Base-by-base conservation (phyloP, 2,888 invertebrate genomes). In the Balanococcus diminutus region DNA sequence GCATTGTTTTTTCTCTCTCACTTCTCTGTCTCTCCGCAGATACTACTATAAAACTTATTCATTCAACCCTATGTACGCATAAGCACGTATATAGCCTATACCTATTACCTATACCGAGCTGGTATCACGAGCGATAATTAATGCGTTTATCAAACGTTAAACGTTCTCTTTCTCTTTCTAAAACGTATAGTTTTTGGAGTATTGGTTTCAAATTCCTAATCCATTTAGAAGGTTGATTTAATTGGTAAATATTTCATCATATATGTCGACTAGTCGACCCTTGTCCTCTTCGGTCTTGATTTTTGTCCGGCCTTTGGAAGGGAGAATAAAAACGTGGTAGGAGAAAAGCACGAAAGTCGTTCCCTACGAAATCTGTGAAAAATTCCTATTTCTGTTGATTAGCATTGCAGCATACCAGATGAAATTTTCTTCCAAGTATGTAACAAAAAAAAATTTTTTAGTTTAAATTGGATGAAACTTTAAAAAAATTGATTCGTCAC, bases 131-230 rank as follows among this genome's bases (percentile, higher is more conserved):
- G 72, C 72, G 31, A 72, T 72, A 72, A 72, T 72, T 72, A 72
- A 72, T 72, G 72, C 28, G 25, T 72, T 72, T 72, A 72, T 72
- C 72, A 42, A 72, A 72, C 72, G 72, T 16, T 72, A 72, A 72
- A 72, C 72, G 28, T 22, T 72, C 9, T 14, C 31, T 36, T 8
- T 42, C 42, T 42, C 42, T 3, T 36, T 36, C 36, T 36, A 36
- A 5, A 36, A 5, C 36, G 36, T 8, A 8, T 36, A n/a, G n/a
- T n/a, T n/a, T n/a, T n/a, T n/a, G n/a, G n/a, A n/a, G 19, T 61
- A 61, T 72, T 0, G 72, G 28, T 22, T 72, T 72, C 31, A 31
- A 72, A 72, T 72, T 72, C 31, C 72, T 72, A 72, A 72, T 72
- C 72, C 72, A 28, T 72, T 72, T 72, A 72, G 28, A 31, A 72